Evolutionary conservation across 1,140 invertebrate species (phyloP).

Genomic region (Drosophila pandora): DNA sequence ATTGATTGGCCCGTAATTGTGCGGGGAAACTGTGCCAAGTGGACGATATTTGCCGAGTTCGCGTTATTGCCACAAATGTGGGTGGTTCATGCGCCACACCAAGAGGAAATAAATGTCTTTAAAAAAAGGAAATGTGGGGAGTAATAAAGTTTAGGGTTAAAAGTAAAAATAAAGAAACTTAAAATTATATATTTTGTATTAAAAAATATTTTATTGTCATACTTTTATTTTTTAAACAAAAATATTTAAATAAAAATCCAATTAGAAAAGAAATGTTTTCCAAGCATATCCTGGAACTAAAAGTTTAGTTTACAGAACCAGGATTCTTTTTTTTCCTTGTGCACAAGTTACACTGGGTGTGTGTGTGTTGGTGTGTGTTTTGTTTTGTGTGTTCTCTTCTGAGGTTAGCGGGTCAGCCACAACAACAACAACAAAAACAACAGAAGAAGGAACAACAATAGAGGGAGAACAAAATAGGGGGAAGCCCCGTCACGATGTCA

Average conservation of each 20-base stretch:
- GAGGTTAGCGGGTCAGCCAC: constrained; percentile 82
- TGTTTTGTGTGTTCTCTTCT: constrained; percentile 32
- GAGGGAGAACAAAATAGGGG: constrained; percentile 40
- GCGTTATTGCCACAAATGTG: constrained; percentile 18
- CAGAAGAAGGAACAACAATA: constrained; percentile 8
- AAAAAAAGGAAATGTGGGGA: background rate
- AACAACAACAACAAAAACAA: constrained; percentile 37
- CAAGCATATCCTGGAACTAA: background rate
- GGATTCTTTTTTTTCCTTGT: constrained; percentile 11
- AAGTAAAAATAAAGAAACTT: no score
- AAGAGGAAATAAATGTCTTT: constrained; percentile 1
- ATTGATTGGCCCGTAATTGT: constrained; percentile 79
- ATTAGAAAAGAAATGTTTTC: background rate
- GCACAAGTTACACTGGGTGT: background rate
- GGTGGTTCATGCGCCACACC: constrained; percentile 5
- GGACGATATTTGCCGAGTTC: constrained; percentile 21
- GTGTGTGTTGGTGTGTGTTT: background rate
- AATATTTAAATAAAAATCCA: background rate
- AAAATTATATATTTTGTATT: no score
- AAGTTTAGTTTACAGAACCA: background rate
- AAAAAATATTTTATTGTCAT: no score
- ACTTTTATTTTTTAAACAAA: background rate
- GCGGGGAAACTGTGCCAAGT: constrained; percentile 71
- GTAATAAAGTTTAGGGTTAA: background rate
- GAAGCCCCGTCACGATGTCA: constrained; percentile 63